phyloP scores from a whole-genome alignment of 2,797 vertebrate genomes.

The Poeciliopsis gracilis region DNA sequence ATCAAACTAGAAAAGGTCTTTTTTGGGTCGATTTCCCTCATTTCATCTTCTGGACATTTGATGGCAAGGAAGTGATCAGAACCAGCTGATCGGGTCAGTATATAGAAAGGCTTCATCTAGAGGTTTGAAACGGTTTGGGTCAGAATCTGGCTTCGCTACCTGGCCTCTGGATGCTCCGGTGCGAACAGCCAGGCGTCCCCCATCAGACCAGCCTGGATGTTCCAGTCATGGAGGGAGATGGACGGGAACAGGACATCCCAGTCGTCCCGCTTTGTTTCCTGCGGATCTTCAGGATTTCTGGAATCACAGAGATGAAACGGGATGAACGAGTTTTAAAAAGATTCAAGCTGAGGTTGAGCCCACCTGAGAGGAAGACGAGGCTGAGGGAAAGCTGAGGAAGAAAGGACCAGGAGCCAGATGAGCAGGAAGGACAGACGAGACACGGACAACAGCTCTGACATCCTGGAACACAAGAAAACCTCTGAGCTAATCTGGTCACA shows the following conservation, averaged over 20 bases:
- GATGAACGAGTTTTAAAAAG: neutral
- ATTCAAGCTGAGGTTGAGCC: neutral
- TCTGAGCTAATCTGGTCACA: neutral
- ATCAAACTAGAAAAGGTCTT: neutral
- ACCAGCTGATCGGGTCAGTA: neutral
- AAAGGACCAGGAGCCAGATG: conserved; percentile 70
- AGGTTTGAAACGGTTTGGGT: too few species aligned
- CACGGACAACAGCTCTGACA: conserved; percentile 54
- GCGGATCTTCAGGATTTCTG: conserved; percentile 59
- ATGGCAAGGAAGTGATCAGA: neutral
- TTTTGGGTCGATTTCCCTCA: neutral
- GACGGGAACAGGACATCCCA: conserved; percentile 75
- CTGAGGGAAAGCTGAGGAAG: conserved; percentile 71
- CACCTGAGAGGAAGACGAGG: conserved; percentile 63
- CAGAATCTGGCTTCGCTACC: conserved; percentile 36
- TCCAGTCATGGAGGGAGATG: conserved; percentile 78
- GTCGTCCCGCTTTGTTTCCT: conserved; percentile 47
- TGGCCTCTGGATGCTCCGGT: conserved; percentile 48
- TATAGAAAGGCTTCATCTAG: too few species aligned
- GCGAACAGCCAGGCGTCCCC: conserved; percentile 66
- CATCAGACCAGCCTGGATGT: conserved; percentile 64
- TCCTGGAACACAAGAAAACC: conserved; percentile 36
- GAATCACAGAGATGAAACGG: neutral
- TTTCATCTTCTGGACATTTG: neutral
- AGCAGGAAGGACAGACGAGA: conserved; percentile 52